Percentiles rank a stretch among this genome's conserved stretches.
These are phyloP conservation scores for Chiloscyllium plagiosum DNA, from an alignment of 2,113 vertebrate species.

Conservation along the genomic window DNA sequence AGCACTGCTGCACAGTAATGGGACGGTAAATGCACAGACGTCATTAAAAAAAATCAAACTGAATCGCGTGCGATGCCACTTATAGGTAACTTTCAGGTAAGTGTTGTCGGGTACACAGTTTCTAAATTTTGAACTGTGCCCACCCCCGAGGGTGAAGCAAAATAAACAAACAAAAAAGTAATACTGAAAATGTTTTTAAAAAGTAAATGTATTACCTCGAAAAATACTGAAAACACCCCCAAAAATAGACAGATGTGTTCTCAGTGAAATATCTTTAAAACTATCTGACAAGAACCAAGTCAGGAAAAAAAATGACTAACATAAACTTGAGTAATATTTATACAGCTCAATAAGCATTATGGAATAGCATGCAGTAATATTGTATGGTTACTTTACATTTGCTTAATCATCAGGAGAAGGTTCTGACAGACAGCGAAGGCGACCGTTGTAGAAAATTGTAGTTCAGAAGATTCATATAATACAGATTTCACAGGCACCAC, in stretches of 20 bases:
- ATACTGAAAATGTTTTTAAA: conserved; percentile 57
- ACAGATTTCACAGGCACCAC: conserved; percentile 99
- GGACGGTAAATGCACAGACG: conserved; percentile 34
- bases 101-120: conserved; percentile 47
- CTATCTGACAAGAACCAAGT: conserved; percentile 70
- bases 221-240: conserved; percentile 67
- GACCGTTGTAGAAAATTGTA: conserved; percentile 90
- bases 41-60: conserved; percentile 28
- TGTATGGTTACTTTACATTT: conserved; percentile 88
- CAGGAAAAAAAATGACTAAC: conserved; percentile 63
- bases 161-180: conserved; percentile 55
- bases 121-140: conserved; percentile 56
- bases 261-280: conserved; percentile 74
- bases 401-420: conserved; percentile 74
- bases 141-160: conserved; percentile 53
- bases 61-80: conserved; percentile 36
- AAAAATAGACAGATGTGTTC: conserved; percentile 65
- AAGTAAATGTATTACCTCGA: conserved; percentile 71
- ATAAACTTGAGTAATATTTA: conserved; percentile 76
- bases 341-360: conserved; percentile 88
- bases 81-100: conserved; percentile 40
- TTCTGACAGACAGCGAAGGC: conserved; percentile 96
- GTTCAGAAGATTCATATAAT: conserved; percentile 92
- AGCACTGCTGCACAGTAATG: conserved; percentile 35
- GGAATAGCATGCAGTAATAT: conserved; percentile 97